Conservation (phyloP, 2,113 vertebrate genomes). For the Myanophis thanlyinensis region DNA sequence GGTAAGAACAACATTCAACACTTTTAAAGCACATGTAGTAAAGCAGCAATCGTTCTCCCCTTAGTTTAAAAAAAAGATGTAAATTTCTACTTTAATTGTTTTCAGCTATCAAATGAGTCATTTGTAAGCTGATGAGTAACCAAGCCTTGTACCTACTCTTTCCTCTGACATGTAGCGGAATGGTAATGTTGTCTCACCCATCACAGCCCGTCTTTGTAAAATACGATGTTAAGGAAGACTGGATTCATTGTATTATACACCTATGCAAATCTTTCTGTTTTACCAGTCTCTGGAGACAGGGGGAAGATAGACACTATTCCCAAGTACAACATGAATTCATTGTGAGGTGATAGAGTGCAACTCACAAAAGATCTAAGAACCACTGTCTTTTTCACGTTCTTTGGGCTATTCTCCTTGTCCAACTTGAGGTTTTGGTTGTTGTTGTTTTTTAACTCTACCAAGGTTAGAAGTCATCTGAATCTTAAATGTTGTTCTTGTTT, state of each 20-base stretch:
- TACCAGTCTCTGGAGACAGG: constrained; percentile 44
- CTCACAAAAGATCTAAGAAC: constrained; percentile 28
- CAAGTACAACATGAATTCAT: constrained; percentile 41
- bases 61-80: constrained; percentile 40
- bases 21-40: not conserved
- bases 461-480: too few species aligned
- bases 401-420: too few species aligned
- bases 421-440: too few species aligned
- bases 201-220: constrained; percentile 60
- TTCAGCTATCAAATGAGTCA: constrained; percentile 62
- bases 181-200: constrained; percentile 60
- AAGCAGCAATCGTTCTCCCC: not conserved
- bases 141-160: constrained; percentile 58
- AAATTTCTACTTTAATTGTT: constrained; percentile 60
- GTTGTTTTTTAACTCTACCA: too few species aligned
- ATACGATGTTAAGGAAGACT: constrained; percentile 59
- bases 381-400: not conserved
- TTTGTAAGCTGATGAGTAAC: constrained; percentile 64
- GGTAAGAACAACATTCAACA: not conserved
- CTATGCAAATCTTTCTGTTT: constrained; percentile 65
- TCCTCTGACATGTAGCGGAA: constrained; percentile 53
- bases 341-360: constrained; percentile 41
- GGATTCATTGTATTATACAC: constrained; percentile 62
- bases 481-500: too few species aligned
- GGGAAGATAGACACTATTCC: constrained; percentile 56